Base-by-base conservation (phyloP, 2,797 vertebrate genomes). In the Phaenicophaeus curvirostris region DNA sequence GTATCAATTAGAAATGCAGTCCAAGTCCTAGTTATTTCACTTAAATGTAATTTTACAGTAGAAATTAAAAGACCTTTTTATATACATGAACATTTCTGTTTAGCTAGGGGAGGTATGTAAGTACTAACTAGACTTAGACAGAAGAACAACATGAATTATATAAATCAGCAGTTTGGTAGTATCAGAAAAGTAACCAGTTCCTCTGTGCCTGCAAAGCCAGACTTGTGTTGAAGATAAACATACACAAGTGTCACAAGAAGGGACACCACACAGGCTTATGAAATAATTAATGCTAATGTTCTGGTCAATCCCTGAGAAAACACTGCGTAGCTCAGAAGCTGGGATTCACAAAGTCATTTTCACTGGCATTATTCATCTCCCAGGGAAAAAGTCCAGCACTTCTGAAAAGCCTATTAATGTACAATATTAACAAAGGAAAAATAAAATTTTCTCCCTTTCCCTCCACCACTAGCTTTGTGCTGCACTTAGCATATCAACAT, bases 141-240 rank as follows among this genome's bases (percentile, higher is more conserved):
- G 53, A 76, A 73, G 27, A 61, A 2, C 39, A 68, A 25, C 18
- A 48, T 14, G 14, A 10, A 5, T 25, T 48, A 23, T 2, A 50
- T 0, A 15, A 39, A 80, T 55, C 27, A 31, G 35, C n/a, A n/a
- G 20, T 19, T 62, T 8, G n/a, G 16, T 9, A 58, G 15, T 2
- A 50, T 35, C 44, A 44, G 65, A 46, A 37, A 8, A 55, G 65
- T 8, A 41, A 59, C 5, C 25, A 23, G 50, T 8, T 86, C 72
- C 39, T 23, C 9, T 5, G 23, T 33, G 55, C 20, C 50, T 42
- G n/a, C 74, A 65, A 51, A 84, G 65, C 23, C 37, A 77, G 20
- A 6, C 24, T 5, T 11, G 7, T 1, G 1, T 39, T 35, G n/a
- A 25, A 59, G 50, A 58, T 7, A 58, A 48, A 54, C 0, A 2